A percentile compares a stretch with the other conserved stretches of the same genome.
Conservation (phyloP, 2,888 invertebrate species). For the Aphidius colemani region DNA sequence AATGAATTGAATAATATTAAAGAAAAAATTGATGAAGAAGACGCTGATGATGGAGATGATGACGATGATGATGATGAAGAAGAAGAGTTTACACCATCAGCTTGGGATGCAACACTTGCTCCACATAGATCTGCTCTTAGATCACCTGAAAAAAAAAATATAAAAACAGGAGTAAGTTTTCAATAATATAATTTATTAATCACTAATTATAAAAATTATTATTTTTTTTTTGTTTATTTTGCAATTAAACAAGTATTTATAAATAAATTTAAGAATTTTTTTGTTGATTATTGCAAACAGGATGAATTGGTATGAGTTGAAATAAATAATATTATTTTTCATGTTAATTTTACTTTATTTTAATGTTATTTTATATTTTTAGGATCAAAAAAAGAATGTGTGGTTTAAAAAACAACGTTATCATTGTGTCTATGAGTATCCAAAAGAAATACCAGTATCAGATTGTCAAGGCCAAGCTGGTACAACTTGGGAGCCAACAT, state of each 20-base stretch:
- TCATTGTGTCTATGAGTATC: slow-evolving; percentile 84
- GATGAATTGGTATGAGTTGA: slow-evolving; percentile 51
- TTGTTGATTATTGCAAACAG: slow-evolving; percentile 48
- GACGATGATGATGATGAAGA: slow-evolving; percentile 72
- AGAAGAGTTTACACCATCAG: slow-evolving; percentile 75
- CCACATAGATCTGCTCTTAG: slow-evolving; percentile 77
- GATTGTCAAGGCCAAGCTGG: slow-evolving; percentile 48
- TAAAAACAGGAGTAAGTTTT: slow-evolving; percentile 56
- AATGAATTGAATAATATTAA: slow-evolving; percentile 23
- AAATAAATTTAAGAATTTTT: slow-evolving; percentile 27
- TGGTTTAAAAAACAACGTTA: slow-evolving; percentile 84
- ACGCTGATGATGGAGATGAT: slow-evolving; percentile 32
- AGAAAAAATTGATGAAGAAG: slow-evolving; percentile 32
- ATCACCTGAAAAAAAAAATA: slow-evolving; percentile 64
- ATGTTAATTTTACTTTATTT: background rate
- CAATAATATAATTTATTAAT: background rate
- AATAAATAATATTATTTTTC: background rate
- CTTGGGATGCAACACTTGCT: slow-evolving; percentile 78
- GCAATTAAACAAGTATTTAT: background rate
- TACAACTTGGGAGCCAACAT: slow-evolving; percentile 42
- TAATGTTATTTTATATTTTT: slow-evolving; percentile 24
- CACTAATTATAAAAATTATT: too few relatives aligned
- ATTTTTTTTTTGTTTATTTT: background rate
- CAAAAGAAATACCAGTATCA: slow-evolving; percentile 68
- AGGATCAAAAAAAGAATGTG: slow-evolving; percentile 73